Base-by-base conservation (phyloP, 1,140 invertebrate species). In the Cotesia vestalis region DNA sequence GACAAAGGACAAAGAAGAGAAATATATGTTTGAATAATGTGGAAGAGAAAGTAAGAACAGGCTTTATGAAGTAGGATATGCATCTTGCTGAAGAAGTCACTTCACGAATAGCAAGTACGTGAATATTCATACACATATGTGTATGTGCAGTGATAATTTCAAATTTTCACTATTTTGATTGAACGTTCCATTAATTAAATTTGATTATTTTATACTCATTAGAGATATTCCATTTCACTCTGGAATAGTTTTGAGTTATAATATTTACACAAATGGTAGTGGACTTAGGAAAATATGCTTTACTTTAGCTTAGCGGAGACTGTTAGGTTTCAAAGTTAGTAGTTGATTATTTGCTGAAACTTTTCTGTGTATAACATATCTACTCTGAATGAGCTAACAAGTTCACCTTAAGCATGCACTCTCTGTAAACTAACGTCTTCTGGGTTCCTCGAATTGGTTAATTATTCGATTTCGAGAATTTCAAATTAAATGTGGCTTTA, bases 61-160 rank as follows among this genome's bases (percentile, higher is more conserved):
- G 76, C 73, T 79, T 84, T 83, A 83, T 78, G 79, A 81, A 81
- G 73, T 76, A 76, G 77, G 79, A 83, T 81, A 80, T 84, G 77
- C 78, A 79, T 84, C 80, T 82, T 82, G 78, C 78, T 81, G 73
- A 67, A 75, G 55, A 75, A 53, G 46, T 67, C 73, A 73, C 72
- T 74, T 72, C 60, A 69, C 76, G 75, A 75, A 78, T 78, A 69
- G 64, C 38, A 46, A 46, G 40, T 46, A 46, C 11, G 40, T 46
- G 40, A 46, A 46, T 46, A 46, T 46, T 46, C 40, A 46, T 46
- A 46, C 40, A 27, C 40, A 60, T 14, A 11, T 64, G 62, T 64
- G 40, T 36, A 17, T 60, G 64, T 66, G 62, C 35, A n/a, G 4
- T 3, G 5, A 20, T 52, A 9, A 27, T 34, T 35, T n/a, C 53